These are phyloP conservation scores for Poecilobothrus nobilitatus DNA, from an alignment of 2,888 invertebrate genomes.

Conservation along the genomic window DNA sequence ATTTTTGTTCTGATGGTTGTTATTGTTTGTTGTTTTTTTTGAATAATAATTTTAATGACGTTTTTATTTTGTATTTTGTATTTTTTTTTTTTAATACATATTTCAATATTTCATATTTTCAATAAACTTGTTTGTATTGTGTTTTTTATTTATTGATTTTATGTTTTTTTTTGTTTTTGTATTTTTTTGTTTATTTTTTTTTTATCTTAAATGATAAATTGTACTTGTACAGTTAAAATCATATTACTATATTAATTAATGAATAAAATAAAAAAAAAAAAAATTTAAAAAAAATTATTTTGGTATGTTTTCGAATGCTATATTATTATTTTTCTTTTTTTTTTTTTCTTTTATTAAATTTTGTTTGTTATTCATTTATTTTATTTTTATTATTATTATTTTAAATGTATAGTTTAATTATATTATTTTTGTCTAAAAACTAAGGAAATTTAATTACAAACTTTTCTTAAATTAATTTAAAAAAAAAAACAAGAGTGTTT, in stretches of 20 bases:
- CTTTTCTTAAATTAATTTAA: no score
- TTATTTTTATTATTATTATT: no score
- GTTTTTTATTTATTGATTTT: constrained; percentile 14
- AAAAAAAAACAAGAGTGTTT: no score
- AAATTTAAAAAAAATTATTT: background rate
- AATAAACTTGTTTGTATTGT: constrained; percentile 14
- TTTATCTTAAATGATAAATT: constrained; percentile 6
- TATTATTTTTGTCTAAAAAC: no score
- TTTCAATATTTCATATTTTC: constrained; percentile 11
- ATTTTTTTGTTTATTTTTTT: constrained; percentile 8
- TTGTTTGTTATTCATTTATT: no score
- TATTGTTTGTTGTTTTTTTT: constrained; percentile 7
- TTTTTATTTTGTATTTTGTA: constrained; percentile 10
- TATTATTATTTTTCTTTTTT: no score
- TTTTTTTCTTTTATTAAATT: no score
- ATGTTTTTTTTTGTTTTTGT: constrained; percentile 16
- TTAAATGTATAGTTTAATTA: no score
- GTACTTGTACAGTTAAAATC: constrained; percentile 11
- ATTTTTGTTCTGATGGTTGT: background rate
- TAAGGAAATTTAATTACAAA: no score
- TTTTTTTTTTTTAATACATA: background rate
- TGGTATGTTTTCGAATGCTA: background rate
- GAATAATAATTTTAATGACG: no score
- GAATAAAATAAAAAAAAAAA: background rate
- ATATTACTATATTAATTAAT: background rate